Evolutionary conservation across 2,888 invertebrate genomes (phyloP).

Genomic region (Lochmaea crataegi): DNA sequence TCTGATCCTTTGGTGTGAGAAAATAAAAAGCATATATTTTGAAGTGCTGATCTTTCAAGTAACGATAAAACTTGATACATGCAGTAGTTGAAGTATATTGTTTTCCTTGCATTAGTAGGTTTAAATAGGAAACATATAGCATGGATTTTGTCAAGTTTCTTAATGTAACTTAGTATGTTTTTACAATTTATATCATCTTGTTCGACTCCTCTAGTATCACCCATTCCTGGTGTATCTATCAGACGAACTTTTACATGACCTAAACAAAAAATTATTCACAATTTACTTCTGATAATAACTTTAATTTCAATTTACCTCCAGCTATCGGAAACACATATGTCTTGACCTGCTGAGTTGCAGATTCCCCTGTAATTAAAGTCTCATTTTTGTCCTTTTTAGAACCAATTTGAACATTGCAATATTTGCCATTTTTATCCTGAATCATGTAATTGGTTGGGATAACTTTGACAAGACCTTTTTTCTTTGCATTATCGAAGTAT

Average conservation of each 20-base stretch:
- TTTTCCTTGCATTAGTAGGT: slow-evolving; percentile 54
- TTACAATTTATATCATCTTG: slow-evolving; percentile 52
- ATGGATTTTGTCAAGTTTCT: slow-evolving; percentile 54
- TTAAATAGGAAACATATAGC: slow-evolving; percentile 57
- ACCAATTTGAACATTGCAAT: slow-evolving; percentile 48
- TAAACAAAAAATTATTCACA: not conserved
- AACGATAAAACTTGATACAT: slow-evolving; percentile 58
- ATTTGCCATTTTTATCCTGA: slow-evolving; percentile 49
- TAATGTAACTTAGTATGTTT: slow-evolving; percentile 55
- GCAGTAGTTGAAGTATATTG: slow-evolving; percentile 58
- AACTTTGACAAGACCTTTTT: slow-evolving; percentile 48
- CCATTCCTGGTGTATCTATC: slow-evolving; percentile 61
- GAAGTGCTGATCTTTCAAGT: slow-evolving; percentile 57
- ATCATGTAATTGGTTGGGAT: slow-evolving; percentile 56
- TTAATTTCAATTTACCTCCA: slow-evolving; percentile 26
- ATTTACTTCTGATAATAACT: not conserved
- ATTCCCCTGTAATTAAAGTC: slow-evolving; percentile 42
- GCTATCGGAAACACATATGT: slow-evolving; percentile 51
- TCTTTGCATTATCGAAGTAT: slow-evolving; percentile 50
- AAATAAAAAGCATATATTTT: slow-evolving; percentile 59
- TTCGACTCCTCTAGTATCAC: slow-evolving; percentile 54
- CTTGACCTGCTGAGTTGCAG: slow-evolving; percentile 51
- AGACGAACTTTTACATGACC: slow-evolving; percentile 51
- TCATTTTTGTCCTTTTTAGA: slow-evolving; percentile 51
- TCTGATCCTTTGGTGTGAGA: slow-evolving; percentile 50